Conservation (phyloP, 1,140 invertebrate species). For the Cotesia vestalis region DNA sequence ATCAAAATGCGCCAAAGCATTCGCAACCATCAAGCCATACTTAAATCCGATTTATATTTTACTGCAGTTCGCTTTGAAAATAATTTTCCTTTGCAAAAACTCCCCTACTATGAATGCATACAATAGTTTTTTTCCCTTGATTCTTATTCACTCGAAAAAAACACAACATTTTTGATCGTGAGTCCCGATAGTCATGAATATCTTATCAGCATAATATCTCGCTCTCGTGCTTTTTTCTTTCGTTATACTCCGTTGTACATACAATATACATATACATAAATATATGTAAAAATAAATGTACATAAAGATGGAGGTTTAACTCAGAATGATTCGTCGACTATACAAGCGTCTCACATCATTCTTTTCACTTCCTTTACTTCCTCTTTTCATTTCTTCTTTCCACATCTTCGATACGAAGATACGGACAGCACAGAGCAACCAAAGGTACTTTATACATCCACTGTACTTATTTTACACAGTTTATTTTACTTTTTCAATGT, state of each 20-base stretch:
- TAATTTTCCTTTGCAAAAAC: too few relatives aligned
- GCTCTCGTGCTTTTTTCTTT: slow-evolving; percentile 20
- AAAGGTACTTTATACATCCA: neutral
- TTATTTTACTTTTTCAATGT: slow-evolving; percentile 2
- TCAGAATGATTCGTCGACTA: slow-evolving; percentile 3
- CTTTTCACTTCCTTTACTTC: neutral
- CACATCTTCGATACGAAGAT: neutral
- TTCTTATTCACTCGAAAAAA: slow-evolving; percentile 59
- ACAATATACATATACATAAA: slow-evolving; percentile 11
- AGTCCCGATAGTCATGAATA: slow-evolving; percentile 56
- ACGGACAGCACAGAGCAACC: neutral
- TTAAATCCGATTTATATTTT: too few relatives aligned
- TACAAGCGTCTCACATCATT: slow-evolving; percentile 8
- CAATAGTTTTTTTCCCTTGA: slow-evolving; percentile 34
- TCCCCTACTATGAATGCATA: neutral
- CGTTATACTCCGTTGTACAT: slow-evolving; percentile 3
- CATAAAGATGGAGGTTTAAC: neutral
- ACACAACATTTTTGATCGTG: slow-evolving; percentile 54
- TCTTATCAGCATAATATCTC: slow-evolving; percentile 58
- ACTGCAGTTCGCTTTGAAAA: too few relatives aligned
- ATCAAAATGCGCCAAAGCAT: too few relatives aligned
- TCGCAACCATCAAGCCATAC: too few relatives aligned
- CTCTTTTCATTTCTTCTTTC: neutral
- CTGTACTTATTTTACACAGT: slow-evolving; percentile 6
- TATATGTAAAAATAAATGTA: neutral